phyloP scores from a whole-genome alignment of 2,113 vertebrate genomes.

The Oxyruncus cristatus region DNA sequence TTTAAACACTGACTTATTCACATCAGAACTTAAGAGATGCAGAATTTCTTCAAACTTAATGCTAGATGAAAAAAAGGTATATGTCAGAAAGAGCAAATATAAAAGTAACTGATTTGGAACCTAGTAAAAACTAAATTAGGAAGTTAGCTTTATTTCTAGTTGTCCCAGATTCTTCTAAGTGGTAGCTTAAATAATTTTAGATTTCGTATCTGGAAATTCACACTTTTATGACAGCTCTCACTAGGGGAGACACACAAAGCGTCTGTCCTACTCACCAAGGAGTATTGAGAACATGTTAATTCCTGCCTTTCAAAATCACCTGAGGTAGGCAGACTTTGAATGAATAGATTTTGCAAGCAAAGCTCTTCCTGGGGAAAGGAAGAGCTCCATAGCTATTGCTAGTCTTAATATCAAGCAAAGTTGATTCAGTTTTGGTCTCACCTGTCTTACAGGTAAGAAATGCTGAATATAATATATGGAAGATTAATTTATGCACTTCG shows the following conservation, averaged over 20 bases:
- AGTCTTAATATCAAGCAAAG: not conserved
- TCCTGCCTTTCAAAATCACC: not conserved
- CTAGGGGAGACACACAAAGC: not conserved
- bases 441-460: not conserved
- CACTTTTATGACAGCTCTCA: not conserved
- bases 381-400: not conserved
- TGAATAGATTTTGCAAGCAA: not conserved
- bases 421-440: not conserved
- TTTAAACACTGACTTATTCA: not conserved
- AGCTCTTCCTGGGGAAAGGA: not conserved
- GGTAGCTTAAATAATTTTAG: not conserved
- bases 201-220: not conserved
- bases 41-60: not conserved
- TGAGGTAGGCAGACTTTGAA: not conserved
- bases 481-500: not conserved
- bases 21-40: not conserved
- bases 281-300: not conserved
- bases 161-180: not conserved
- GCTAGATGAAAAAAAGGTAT: not conserved
- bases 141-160: not conserved
- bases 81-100: not conserved
- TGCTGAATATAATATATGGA: not conserved
- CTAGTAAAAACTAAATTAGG: not conserved
- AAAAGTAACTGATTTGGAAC: not conserved
- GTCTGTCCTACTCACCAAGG: not conserved